phyloP scores from a whole-genome alignment of 2,888 invertebrate genomes.

The Ophion ellenae region DNA sequence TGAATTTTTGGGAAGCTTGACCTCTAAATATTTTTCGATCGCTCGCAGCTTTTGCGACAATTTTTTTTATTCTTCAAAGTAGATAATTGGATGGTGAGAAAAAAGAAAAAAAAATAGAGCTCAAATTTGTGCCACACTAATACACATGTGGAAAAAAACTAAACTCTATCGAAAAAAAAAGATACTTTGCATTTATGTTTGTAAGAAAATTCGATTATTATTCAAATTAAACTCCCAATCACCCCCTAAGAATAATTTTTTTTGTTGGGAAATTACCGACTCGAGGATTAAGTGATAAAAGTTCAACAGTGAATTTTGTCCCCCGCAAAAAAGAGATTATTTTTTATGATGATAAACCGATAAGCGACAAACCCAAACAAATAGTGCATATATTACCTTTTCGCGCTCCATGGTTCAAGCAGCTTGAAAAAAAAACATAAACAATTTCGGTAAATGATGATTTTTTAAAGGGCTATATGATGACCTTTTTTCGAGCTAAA shows the following conservation, averaged over 20 bases:
- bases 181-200: background rate
- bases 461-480: background rate
- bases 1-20: too few relatives aligned
- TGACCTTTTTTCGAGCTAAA: background rate
- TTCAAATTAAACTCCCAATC: background rate
- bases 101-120: too few relatives aligned
- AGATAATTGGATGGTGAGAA: too few relatives aligned
- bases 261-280: background rate
- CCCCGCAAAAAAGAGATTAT: background rate
- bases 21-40: too few relatives aligned
- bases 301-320: background rate
- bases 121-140: too few relatives aligned
- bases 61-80: too few relatives aligned
- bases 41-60: too few relatives aligned
- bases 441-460: background rate
- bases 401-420: conserved; percentile 72
- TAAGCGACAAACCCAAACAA: background rate
- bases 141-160: background rate
- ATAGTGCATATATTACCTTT: conserved; percentile 70
- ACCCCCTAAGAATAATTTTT: background rate
- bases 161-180: background rate
- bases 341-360: background rate
- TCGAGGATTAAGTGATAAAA: background rate
- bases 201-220: background rate
- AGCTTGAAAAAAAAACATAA: conserved; percentile 71